Evolutionary conservation across 92 coral and sea anemone genomes (phyloP).

Genomic region (Porites lobata): DNA sequence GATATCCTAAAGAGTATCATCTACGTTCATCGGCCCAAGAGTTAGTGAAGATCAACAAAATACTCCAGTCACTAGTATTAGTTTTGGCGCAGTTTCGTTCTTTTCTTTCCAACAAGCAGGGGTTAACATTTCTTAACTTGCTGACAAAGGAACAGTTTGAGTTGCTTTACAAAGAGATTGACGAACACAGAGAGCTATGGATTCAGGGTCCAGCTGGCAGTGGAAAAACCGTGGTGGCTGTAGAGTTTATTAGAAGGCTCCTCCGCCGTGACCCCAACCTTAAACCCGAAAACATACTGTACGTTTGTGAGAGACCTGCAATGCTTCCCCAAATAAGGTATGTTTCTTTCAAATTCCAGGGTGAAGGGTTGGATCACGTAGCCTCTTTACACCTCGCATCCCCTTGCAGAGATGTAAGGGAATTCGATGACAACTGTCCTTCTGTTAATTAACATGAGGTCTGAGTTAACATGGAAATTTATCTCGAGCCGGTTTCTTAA

Average conservation of each 20-base stretch:
- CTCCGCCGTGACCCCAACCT: background rate
- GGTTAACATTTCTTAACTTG: conserved; percentile 8
- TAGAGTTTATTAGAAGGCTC: conserved; percentile 24
- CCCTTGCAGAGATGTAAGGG: no score
- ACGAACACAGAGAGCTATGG: conserved; percentile 27
- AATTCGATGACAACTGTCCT: no score
- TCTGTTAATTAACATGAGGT: no score
- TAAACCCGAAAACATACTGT: conserved; percentile 5
- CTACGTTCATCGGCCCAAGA: background rate
- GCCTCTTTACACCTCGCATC: no score
- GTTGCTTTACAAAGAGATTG: no score
- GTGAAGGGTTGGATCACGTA: no score
- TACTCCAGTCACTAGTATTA: conserved; percentile 21
- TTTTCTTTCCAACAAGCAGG: conserved; percentile 16
- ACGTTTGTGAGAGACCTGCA: conserved; percentile 25
- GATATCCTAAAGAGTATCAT: conserved; percentile 7
- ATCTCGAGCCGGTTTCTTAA: no score
- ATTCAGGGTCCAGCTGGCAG: conserved; percentile 41
- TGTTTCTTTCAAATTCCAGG: no score
- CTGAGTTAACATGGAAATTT: no score
- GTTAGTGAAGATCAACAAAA: background rate
- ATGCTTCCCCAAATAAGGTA: conserved; percentile 28
- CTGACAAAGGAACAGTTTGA: conserved; percentile 39
- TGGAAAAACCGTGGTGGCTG: conserved; percentile 50
- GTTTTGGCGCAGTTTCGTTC: conserved; percentile 42